Evolutionary conservation across 2,888 invertebrate species (phyloP), one percentile per base, ranked within the genome.

Genomic region (Polia nebulosa): DNA sequence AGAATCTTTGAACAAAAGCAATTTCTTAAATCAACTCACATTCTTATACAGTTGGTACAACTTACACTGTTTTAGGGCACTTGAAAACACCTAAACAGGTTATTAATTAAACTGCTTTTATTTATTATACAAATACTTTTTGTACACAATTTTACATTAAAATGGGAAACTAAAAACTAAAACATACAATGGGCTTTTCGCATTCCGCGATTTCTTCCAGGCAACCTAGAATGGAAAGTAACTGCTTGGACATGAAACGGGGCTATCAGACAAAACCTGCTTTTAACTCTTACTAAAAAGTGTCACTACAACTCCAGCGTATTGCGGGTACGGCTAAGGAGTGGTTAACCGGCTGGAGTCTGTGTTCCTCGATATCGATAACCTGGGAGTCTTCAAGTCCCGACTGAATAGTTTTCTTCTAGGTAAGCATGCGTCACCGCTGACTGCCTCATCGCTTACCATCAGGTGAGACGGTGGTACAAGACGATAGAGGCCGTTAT

Each of bases 401-500:
- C n/a, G 62, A 32, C 9, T 9, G 9, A 25, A 32, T 44, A 62
- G 32, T 20, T 44, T 41, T 13, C 60, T 4, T 32, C 32, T 32
- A 25, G 29, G 39, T 20, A 39, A 22, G 22, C 5, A 17, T 29
- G 60, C 22, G 6, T 22, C 60, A n/a, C 9, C 25, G n/a, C 1
- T 22, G 3, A 25, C 63, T 20, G 44, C 25, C 9, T 25, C 62
- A n/a, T n/a, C 41, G 9, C 22, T 62, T 3, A 22, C 36, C 9
- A 13, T 17, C 39, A 61, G 61, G 61, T 61, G 60, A 61, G 60
- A 39, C 17, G 17, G 17, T 13, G 39, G 56, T 52, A 15, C 36
- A 20, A 59, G 27, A 7, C 25, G 47, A n/a, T 11, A 47, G 27
- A 29, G 27, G 7, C n/a, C 51, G n/a, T 51, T 29, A 11, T n/a